These are phyloP conservation scores for Leuciscus waleckii DNA, from an alignment of 2,797 vertebrate genomes.

Conservation along the genomic window DNA sequence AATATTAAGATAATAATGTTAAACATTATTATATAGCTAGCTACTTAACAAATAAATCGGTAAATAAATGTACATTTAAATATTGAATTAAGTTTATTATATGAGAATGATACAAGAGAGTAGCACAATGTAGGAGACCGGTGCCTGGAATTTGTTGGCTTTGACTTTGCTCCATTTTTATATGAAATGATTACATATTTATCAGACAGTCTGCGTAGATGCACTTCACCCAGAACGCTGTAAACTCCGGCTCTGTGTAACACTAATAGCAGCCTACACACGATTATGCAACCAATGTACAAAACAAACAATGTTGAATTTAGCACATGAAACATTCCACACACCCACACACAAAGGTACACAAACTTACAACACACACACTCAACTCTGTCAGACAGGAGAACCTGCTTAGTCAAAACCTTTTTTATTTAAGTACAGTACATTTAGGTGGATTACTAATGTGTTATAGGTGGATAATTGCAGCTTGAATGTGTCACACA, in stretches of 20 bases:
- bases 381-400: conserved; percentile 6
- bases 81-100: not conserved
- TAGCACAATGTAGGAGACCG: not conserved
- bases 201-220: conserved; percentile 4
- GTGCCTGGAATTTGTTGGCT: not conserved
- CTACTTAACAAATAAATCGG: not conserved
- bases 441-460: not conserved
- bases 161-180: not conserved
- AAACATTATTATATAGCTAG: not conserved
- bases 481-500: not conserved
- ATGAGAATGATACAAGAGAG: not conserved
- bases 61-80: not conserved
- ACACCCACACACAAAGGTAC: conserved; percentile 15
- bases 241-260: conserved; percentile 38
- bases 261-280: conserved; percentile 48
- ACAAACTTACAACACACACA: not conserved
- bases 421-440: no score
- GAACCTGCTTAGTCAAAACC: not conserved
- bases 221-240: conserved; percentile 11
- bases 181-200: not conserved
- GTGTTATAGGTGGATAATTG: conserved; percentile 8
- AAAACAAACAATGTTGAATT: conserved; percentile 24
- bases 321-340: conserved; percentile 31
- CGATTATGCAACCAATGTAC: conserved; percentile 46
- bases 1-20: not conserved